These are phyloP conservation scores for Cassiopea andromeda DNA, from an alignment of 30 jellyfish, hydroid and myxozoan genomes.

Conservation along the genomic window DNA sequence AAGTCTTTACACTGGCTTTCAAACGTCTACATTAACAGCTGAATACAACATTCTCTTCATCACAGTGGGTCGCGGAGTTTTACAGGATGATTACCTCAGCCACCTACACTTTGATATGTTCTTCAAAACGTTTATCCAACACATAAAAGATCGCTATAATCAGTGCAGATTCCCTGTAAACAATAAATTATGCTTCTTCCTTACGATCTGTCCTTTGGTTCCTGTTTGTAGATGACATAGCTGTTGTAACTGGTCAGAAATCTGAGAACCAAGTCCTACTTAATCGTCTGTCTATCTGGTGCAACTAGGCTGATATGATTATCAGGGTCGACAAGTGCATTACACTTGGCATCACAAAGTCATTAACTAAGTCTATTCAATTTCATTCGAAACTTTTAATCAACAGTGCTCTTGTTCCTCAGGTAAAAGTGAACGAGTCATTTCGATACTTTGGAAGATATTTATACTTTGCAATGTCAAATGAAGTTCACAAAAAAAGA, in stretches of 20 bases:
- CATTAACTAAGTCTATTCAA: too few relatives aligned
- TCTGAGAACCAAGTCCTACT: neutral
- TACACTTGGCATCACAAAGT: neutral
- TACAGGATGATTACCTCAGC: conserved; percentile 17
- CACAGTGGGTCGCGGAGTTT: too few relatives aligned
- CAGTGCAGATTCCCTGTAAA: neutral
- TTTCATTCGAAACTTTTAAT: neutral
- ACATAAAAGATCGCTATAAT: neutral
- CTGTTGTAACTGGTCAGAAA: neutral
- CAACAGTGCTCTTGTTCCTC: neutral
- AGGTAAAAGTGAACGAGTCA: too few relatives aligned
- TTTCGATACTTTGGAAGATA: too few relatives aligned
- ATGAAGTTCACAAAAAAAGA: neutral
- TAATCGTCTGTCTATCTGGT: too few relatives aligned
- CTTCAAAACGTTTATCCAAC: conserved; percentile 11
- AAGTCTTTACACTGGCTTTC: neutral
- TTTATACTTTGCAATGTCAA: too few relatives aligned
- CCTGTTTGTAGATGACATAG: too few relatives aligned
- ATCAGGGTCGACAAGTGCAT: too few relatives aligned
- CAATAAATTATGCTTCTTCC: neutral
- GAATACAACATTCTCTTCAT: too few relatives aligned
- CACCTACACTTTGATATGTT: neutral
- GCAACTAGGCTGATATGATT: too few relatives aligned
- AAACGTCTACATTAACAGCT: neutral
- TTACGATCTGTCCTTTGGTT: neutral